Evolutionary conservation across 1,140 invertebrate species (phyloP).

Genomic region (Asobara japonica): DNA sequence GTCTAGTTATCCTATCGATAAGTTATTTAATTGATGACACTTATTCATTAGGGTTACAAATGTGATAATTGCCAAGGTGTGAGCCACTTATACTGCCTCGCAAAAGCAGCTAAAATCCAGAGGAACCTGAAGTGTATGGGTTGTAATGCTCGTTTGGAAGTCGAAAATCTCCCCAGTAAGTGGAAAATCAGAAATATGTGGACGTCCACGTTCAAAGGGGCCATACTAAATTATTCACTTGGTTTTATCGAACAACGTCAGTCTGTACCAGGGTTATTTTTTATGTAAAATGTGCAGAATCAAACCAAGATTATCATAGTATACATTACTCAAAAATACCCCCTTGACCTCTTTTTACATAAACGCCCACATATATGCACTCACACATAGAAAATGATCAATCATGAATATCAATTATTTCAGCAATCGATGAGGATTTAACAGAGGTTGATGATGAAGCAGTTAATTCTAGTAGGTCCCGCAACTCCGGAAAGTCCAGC

Average conservation of each 20-base stretch:
- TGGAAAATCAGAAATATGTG: neutral
- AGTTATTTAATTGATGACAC: slow-evolving; percentile 14
- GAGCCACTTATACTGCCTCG: slow-evolving; percentile 47
- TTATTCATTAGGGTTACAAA: slow-evolving; percentile 43
- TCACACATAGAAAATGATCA: no score
- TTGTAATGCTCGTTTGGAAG: slow-evolving; percentile 27
- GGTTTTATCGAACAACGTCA: no score
- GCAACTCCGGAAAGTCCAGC: neutral
- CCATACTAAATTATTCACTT: no score
- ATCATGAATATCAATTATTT: no score
- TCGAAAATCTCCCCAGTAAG: slow-evolving; percentile 21
- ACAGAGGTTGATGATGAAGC: neutral
- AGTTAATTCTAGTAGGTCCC: neutral
- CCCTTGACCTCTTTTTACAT: no score
- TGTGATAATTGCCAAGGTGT: slow-evolving; percentile 44
- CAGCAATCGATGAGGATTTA: neutral
- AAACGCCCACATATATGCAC: no score
- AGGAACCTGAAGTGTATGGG: slow-evolving; percentile 42
- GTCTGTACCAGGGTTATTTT: no score
- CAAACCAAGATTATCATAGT: no score
- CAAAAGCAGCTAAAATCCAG: slow-evolving; percentile 32
- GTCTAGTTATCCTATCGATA: neutral
- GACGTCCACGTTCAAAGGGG: neutral
- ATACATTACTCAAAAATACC: no score
- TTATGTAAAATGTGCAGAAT: no score